phyloP scores from a whole-genome alignment of 1,140 invertebrate genomes.

The Drosophila punjabiensis region DNA sequence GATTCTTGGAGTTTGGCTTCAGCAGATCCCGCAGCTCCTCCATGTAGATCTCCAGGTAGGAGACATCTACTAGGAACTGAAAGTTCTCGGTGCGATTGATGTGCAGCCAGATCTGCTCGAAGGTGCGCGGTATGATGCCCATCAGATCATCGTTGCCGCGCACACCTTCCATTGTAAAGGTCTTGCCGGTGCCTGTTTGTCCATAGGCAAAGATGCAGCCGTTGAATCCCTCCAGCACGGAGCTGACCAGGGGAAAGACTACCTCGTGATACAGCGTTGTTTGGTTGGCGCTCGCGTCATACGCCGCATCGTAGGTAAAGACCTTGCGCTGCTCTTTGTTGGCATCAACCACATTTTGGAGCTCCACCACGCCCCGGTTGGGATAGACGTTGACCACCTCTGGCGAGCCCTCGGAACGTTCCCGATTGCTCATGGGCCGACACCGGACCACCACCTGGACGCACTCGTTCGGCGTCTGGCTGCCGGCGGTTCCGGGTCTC shows the following conservation, averaged over 20 bases:
- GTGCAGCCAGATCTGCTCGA: slow-evolving; percentile 98
- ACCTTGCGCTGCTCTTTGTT: slow-evolving; percentile 88
- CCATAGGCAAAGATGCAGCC: slow-evolving; percentile 99
- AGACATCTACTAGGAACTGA: slow-evolving; percentile 96
- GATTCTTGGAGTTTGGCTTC: slow-evolving; percentile 91
- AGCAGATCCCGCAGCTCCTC: slow-evolving; percentile 97
- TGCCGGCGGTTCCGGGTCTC: slow-evolving; percentile 67
- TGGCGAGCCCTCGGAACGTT: slow-evolving; percentile 90
- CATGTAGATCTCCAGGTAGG: slow-evolving; percentile 98
- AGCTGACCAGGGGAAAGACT: slow-evolving; percentile 96
- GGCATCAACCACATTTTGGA: slow-evolving; percentile 87
- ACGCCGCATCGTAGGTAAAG: slow-evolving; percentile 98
- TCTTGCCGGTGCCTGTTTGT: slow-evolving; percentile 97
- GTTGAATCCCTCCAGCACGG: slow-evolving; percentile 97
- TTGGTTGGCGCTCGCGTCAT: slow-evolving; percentile 94
- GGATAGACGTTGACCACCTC: slow-evolving; percentile 90
- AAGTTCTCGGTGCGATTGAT: slow-evolving; percentile 94
- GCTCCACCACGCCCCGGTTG: slow-evolving; percentile 89
- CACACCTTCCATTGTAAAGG: slow-evolving; percentile 97
- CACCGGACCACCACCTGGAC: slow-evolving; percentile 95
- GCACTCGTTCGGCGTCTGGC: slow-evolving; percentile 69
- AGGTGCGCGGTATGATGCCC: slow-evolving; percentile 97
- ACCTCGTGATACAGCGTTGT: slow-evolving; percentile 97
- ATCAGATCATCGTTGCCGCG: slow-evolving; percentile 88
- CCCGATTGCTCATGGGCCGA: slow-evolving; percentile 94